Conservation (phyloP, 2,797 vertebrate species). For the Pseudochirops cupreus region DNA sequence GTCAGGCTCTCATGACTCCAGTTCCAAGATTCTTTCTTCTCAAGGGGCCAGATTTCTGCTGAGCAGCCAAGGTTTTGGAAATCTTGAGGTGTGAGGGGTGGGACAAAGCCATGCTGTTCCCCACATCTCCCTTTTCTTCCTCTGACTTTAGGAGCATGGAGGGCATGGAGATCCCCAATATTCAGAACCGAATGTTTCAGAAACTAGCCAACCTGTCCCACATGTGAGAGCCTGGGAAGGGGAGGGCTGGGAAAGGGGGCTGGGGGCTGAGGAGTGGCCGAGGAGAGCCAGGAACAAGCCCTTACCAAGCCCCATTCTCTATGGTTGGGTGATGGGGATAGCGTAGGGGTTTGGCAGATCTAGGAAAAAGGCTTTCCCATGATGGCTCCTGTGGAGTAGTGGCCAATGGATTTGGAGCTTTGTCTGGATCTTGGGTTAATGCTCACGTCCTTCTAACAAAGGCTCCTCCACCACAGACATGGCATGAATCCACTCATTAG, state of each 20-base stretch:
- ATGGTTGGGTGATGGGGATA: no score
- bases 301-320: not conserved
- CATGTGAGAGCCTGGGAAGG: slow-evolving; percentile 80
- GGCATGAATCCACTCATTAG: no score
- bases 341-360: no score
- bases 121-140: not conserved
- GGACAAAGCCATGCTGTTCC: not conserved
- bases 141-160: slow-evolving; percentile 81
- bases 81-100: not conserved
- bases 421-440: no score
- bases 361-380: no score
- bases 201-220: slow-evolving; percentile 84
- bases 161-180: slow-evolving; percentile 85
- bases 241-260: not conserved
- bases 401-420: not conserved
- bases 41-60: not conserved
- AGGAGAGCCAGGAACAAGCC: not conserved
- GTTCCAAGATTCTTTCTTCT: not conserved
- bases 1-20: not conserved
- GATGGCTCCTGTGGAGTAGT: no score
- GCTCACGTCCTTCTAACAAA: not conserved
- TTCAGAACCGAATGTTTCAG: slow-evolving; percentile 83
- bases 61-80: not conserved
- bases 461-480: no score
- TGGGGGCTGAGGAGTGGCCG: not conserved